Percentiles rank a stretch among this genome's conserved stretches.
Conservation (phyloP, 2,113 vertebrate genomes). For the Pomatostomus ruficeps region DNA sequence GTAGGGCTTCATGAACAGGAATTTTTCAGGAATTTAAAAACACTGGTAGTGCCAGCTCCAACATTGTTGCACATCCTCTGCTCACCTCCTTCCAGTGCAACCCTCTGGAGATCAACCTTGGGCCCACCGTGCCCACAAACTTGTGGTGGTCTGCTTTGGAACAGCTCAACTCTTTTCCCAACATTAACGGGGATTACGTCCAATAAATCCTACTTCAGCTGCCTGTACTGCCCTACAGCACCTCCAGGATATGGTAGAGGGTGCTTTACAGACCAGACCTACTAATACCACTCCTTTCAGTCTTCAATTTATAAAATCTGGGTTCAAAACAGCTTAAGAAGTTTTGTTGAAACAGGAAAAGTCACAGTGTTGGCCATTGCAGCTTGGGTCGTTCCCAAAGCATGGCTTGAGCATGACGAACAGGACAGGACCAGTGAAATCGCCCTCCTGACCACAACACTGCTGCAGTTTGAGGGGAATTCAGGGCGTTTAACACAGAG, state of each 20-base stretch:
- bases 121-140: not conserved
- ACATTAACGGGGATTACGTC: not conserved
- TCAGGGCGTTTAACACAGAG: not conserved
- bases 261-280: not conserved
- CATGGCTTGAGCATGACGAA: fast-evolving
- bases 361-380: not conserved
- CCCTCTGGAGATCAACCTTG: not conserved
- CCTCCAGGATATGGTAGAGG: not conserved
- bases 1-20: not conserved
- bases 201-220: not conserved
- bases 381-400: not conserved
- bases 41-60: not conserved
- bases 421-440: not conserved
- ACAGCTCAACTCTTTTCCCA: not conserved
- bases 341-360: not conserved
- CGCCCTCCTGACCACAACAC: not conserved
- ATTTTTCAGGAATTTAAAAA: not conserved
- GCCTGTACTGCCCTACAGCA: not conserved
- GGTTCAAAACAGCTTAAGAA: not conserved
- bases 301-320: not conserved
- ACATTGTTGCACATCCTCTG: not conserved
- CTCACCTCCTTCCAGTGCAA: not conserved
- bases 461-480: not conserved
- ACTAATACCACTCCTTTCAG: not conserved
- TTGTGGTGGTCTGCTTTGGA: not conserved